These are phyloP conservation scores for Emys orbicularis DNA, from an alignment of 2,797 vertebrate species.

Conservation along the genomic window DNA sequence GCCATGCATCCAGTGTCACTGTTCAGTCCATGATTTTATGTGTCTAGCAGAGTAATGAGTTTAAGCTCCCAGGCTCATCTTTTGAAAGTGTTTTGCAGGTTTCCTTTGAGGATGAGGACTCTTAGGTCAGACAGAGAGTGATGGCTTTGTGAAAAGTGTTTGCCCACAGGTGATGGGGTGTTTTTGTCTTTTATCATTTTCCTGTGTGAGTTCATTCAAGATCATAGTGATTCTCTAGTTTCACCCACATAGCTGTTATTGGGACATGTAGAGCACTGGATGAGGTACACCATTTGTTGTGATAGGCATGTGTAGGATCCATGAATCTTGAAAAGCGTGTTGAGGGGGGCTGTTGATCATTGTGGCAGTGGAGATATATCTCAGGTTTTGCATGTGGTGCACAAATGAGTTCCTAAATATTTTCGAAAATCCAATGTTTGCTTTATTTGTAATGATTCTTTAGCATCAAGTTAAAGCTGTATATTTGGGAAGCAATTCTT, in stretches of 20 bases:
- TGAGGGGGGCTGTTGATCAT: background rate
- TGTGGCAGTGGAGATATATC: background rate
- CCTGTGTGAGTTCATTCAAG: background rate
- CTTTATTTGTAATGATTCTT: background rate
- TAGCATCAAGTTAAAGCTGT: background rate
- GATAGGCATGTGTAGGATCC: background rate
- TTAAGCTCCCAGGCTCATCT: background rate
- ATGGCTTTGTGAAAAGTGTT: background rate
- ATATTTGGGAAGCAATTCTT: background rate
- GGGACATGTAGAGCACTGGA: background rate
- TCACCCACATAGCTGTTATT: background rate
- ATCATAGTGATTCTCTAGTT: background rate
- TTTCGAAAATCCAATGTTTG: background rate
- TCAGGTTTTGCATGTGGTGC: background rate
- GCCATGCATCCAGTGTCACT: background rate
- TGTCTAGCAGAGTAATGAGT: background rate
- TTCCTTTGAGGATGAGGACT: background rate
- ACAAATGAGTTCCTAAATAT: background rate
- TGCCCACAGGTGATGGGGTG: background rate
- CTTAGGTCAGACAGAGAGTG: background rate
- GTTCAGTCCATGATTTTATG: background rate
- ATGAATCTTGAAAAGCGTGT: background rate
- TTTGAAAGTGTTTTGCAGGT: background rate
- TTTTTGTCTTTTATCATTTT: background rate
- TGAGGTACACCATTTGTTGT: background rate